Evolutionary conservation across 2,113 vertebrate genomes (phyloP).

Genomic region (Cyanocitta stelleri): DNA sequence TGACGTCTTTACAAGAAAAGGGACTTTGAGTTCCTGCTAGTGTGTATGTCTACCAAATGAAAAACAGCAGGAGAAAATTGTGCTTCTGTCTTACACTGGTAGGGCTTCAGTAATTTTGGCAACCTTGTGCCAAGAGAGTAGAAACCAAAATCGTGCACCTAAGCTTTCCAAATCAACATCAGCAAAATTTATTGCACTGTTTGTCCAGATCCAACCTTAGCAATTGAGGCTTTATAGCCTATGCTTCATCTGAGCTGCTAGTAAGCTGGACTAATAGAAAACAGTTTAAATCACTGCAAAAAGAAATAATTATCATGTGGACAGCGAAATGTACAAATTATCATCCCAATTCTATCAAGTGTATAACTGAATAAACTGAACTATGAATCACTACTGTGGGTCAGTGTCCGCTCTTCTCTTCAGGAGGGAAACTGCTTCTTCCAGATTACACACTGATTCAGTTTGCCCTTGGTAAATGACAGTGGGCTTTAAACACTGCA

Average conservation of each 20-base stretch:
- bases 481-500: not conserved
- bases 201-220: not conserved
- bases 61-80: not conserved
- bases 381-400: not conserved
- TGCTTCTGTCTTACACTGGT: not conserved
- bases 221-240: not conserved
- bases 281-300: not conserved
- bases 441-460: not conserved
- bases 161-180: not conserved
- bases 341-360: not conserved
- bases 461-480: not conserved
- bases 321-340: not conserved
- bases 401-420: not conserved
- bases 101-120: not conserved
- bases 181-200: not conserved
- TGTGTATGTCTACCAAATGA: not conserved
- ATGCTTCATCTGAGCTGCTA: not conserved
- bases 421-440: not conserved
- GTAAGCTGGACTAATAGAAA: not conserved
- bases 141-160: not conserved
- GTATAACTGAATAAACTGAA: not conserved
- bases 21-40: constrained; percentile 35
- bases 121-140: not conserved
- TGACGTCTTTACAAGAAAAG: constrained; percentile 32
- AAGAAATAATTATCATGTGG: not conserved